Conservation (phyloP, 2,888 invertebrate genomes). For the Pyrgus malvae region DNA sequence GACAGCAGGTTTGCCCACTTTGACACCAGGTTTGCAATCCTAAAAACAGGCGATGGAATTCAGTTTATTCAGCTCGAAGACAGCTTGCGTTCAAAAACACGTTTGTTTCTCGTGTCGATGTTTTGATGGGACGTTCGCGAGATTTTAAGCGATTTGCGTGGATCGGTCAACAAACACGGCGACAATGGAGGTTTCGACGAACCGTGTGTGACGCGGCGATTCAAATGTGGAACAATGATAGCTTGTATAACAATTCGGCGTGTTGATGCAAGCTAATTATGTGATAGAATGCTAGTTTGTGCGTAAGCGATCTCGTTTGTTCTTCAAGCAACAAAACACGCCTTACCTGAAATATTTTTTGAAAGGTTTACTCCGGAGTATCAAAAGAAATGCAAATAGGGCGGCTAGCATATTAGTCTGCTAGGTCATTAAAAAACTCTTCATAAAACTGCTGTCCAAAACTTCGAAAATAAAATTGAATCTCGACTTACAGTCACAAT, state of each 20-base stretch:
- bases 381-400: too few species aligned
- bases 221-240: slow-evolving; percentile 77
- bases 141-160: slow-evolving; percentile 64
- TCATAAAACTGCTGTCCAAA: too few species aligned
- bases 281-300: slow-evolving; percentile 53
- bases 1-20: too few species aligned
- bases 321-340: background rate
- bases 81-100: slow-evolving; percentile 36
- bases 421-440: background rate
- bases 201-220: slow-evolving; percentile 65
- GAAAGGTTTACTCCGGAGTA: too few species aligned
- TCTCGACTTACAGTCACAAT: background rate
- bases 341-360: background rate
- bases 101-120: slow-evolving; percentile 45
- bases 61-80: slow-evolving; percentile 30
- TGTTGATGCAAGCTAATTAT: slow-evolving; percentile 67
- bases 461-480: too few species aligned
- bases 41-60: slow-evolving; percentile 29
- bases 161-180: slow-evolving; percentile 70
- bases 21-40: too few species aligned
- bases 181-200: slow-evolving; percentile 76
- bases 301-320: slow-evolving; percentile 52
- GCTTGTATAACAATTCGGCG: slow-evolving; percentile 75
- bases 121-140: slow-evolving; percentile 69
- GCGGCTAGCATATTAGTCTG: too few species aligned